These are phyloP conservation scores for Anneissia japonica DNA, from an alignment of 35 echinoderm and acorn worm species.

Conservation along the genomic window DNA sequence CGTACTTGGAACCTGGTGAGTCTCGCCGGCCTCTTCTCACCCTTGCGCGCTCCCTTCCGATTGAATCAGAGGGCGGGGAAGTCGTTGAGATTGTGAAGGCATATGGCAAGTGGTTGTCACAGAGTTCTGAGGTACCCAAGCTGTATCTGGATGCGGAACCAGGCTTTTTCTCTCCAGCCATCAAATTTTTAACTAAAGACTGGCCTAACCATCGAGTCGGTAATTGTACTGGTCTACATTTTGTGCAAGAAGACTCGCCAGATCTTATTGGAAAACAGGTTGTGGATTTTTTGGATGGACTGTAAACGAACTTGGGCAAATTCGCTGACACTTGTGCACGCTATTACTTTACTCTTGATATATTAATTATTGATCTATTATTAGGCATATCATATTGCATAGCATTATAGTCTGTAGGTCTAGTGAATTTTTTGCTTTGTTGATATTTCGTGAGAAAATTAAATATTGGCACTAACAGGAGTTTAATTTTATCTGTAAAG, in stretches of 20 bases:
- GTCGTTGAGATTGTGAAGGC: slow-evolving; percentile 6
- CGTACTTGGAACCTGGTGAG: slow-evolving; percentile 8
- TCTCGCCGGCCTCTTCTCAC: slow-evolving; percentile 6
- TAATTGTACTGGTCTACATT: not conserved
- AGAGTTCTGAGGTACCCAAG: not conserved
- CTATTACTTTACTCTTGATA: no score
- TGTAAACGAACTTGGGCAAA: no score
- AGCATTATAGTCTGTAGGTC: no score
- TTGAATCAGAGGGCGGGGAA: not conserved
- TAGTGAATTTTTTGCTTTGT: no score
- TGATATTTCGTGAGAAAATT: no score
- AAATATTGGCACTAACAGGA: no score
- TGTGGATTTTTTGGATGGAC: not conserved
- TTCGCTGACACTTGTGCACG: no score
- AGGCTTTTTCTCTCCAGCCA: not conserved
- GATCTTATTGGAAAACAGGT: not conserved
- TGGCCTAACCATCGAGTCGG: slow-evolving; percentile 29
- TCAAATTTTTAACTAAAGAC: not conserved
- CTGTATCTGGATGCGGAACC: slow-evolving; percentile 5
- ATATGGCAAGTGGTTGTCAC: not conserved
- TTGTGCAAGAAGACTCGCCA: slow-evolving; percentile 13
- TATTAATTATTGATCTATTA: no score
- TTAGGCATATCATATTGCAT: no score
- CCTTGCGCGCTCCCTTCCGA: not conserved
- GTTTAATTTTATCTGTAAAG: no score